phyloP scores from a whole-genome alignment of 2,113 vertebrate genomes.

The Prochilodus magdalenae region DNA sequence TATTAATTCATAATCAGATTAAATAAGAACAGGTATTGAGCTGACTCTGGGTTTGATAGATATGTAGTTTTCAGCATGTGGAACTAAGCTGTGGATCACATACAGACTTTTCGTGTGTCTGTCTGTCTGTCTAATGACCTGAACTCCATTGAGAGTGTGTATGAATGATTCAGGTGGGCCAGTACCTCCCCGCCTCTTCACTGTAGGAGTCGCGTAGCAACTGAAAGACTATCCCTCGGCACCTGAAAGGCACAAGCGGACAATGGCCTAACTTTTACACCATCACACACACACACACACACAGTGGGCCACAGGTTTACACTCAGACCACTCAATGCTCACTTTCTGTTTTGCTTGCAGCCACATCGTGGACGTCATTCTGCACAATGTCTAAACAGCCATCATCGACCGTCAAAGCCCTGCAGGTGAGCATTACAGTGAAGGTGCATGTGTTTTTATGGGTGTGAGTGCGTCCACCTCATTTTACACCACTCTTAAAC shows the following conservation, averaged over 20 bases:
- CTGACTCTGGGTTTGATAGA: too few species aligned
- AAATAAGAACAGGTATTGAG: too few species aligned
- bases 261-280: constrained; percentile 53
- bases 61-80: too few species aligned
- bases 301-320: constrained; percentile 31
- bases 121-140: constrained; percentile 35
- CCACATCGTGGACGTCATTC: constrained; percentile 68
- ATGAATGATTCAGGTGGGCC: constrained; percentile 90
- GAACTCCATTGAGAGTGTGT: constrained; percentile 67
- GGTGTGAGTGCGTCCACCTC: neutral
- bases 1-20: too few species aligned
- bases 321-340: constrained; percentile 42
- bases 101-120: neutral
- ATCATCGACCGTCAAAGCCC: constrained; percentile 93
- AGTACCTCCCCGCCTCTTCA: constrained; percentile 77
- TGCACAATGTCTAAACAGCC: constrained; percentile 93
- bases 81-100: neutral
- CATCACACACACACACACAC: constrained; percentile 19
- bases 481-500: neutral
- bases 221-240: constrained; percentile 84
- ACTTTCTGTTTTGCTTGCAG: constrained; percentile 57
- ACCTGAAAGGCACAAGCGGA: constrained; percentile 72
- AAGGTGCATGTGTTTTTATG: constrained; percentile 9
- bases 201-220: constrained; percentile 84
- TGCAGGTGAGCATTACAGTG: constrained; percentile 86